phyloP scores from a whole-genome alignment of 1,140 invertebrate genomes.

The Drosophila watanabei region DNA sequence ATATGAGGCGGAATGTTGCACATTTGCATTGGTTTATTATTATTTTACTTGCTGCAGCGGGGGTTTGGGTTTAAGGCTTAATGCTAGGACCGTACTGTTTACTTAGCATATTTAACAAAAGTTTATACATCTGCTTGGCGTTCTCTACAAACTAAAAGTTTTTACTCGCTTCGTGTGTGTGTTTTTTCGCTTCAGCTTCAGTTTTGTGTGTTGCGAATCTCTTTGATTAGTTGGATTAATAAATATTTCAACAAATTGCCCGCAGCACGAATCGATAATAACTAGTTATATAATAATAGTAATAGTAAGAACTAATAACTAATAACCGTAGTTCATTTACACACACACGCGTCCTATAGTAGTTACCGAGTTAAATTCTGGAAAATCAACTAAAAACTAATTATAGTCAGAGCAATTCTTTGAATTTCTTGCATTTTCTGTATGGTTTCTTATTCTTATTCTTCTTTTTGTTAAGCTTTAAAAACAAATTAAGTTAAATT shows the following conservation, averaged over 20 bases:
- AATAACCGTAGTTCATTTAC: slow-evolving; percentile 58
- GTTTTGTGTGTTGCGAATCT: slow-evolving; percentile 37
- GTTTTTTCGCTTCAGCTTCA: slow-evolving; percentile 34
- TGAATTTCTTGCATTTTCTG: slow-evolving; percentile 56
- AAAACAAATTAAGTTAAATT: slow-evolving; percentile 56
- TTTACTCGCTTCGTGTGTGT: slow-evolving; percentile 11
- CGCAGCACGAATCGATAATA: slow-evolving; percentile 65
- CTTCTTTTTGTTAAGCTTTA: slow-evolving; percentile 37
- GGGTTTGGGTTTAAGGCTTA: slow-evolving; percentile 22
- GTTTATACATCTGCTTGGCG: slow-evolving; percentile 72
- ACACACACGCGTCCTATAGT: slow-evolving; percentile 57
- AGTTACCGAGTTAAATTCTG: slow-evolving; percentile 66
- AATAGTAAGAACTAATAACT: slow-evolving; percentile 48
- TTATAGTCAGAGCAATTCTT: slow-evolving; percentile 79
- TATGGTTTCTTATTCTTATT: slow-evolving; percentile 15
- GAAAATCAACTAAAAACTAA: slow-evolving; percentile 66
- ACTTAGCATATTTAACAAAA: slow-evolving; percentile 80
- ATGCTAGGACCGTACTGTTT: slow-evolving; percentile 39
- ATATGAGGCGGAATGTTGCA: slow-evolving; percentile 73
- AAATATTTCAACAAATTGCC: slow-evolving; percentile 79
- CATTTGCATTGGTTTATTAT: slow-evolving; percentile 51
- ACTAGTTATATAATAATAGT: slow-evolving; percentile 27
- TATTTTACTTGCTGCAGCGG: slow-evolving; percentile 44
- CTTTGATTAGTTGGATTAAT: slow-evolving; percentile 62
- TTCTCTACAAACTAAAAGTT: slow-evolving; percentile 63